These are phyloP conservation scores for Pocillopora grandis DNA, from an alignment of 92 coral and sea anemone genomes.

Conservation along the genomic window DNA sequence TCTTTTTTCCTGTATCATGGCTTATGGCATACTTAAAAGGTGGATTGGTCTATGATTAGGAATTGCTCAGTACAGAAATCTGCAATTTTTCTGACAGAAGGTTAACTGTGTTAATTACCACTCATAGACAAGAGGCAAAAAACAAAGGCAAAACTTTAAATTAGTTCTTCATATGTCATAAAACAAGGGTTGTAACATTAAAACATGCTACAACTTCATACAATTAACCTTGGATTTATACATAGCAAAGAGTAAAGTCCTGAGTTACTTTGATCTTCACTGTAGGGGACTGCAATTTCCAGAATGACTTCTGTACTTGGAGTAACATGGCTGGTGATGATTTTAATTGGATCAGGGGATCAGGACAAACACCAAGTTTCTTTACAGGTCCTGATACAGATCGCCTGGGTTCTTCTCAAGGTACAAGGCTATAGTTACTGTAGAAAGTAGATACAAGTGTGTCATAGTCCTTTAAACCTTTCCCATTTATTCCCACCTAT, in stretches of 20 bases:
- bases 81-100: no score
- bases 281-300: slow-evolving; percentile 84
- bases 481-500: not conserved
- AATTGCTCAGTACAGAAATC: no score
- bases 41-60: no score
- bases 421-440: slow-evolving; percentile 32
- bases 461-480: not conserved
- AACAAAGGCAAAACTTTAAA: no score
- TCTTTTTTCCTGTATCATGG: not conserved
- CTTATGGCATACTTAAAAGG: not conserved
- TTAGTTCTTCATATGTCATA: no score
- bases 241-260: no score
- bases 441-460: not conserved
- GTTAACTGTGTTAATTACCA: no score
- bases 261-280: not conserved
- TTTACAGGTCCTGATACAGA: slow-evolving; percentile 84
- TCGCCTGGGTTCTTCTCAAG: slow-evolving; percentile 72
- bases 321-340: slow-evolving; percentile 68
- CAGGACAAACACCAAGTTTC: slow-evolving; percentile 70
- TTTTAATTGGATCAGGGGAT: slow-evolving; percentile 79
- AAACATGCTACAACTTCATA: no score
- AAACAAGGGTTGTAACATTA: no score
- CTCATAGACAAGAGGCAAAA: no score
- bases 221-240: no score
- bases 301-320: slow-evolving; percentile 87